These are phyloP conservation scores for Melozone crissalis DNA, from an alignment of 2,113 vertebrate genomes.

Conservation along the genomic window DNA sequence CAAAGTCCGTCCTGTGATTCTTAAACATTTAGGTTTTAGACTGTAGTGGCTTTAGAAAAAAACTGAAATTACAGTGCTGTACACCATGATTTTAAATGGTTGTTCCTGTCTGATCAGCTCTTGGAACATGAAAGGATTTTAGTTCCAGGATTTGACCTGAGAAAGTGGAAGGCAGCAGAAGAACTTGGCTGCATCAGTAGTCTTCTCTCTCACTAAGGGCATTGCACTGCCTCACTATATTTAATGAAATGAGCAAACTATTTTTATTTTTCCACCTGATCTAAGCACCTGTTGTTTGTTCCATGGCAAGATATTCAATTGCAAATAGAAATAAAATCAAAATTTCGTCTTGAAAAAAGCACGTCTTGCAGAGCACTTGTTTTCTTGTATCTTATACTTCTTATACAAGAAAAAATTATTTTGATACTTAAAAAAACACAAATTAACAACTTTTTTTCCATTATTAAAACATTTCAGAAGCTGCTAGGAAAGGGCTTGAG, in stretches of 20 bases:
- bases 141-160: not conserved
- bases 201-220: not conserved
- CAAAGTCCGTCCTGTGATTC: not conserved
- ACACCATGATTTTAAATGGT: not conserved
- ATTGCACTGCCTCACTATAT: not conserved
- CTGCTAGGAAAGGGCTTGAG: not conserved
- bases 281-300: not conserved
- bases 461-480: not conserved
- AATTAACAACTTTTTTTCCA: not conserved
- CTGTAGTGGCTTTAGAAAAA: not conserved
- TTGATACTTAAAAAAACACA: not conserved
- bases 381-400: not conserved
- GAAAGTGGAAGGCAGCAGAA: not conserved
- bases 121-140: not conserved
- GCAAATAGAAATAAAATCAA: not conserved
- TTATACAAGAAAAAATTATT: not conserved
- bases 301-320: not conserved
- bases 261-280: not conserved
- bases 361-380: not conserved
- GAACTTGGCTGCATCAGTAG: fast-evolving
- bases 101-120: not conserved
- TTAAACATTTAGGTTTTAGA: not conserved
- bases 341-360: not conserved
- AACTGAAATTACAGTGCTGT: not conserved
- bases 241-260: not conserved